Percentiles rank a stretch among this genome's conserved stretches.
Conservation (phyloP, 1,140 invertebrate genomes). For the Bombus soroeensis region DNA sequence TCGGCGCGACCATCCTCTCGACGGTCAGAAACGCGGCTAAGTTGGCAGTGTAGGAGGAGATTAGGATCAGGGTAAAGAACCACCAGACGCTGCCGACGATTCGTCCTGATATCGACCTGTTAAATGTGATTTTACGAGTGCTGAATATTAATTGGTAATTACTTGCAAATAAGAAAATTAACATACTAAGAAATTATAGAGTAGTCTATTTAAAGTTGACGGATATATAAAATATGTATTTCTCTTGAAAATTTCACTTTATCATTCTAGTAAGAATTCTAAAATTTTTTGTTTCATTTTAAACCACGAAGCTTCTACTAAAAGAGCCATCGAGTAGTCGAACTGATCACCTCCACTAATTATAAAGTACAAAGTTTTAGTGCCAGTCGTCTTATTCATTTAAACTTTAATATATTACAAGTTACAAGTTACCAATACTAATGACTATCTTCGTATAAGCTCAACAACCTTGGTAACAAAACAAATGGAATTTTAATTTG, state of each 20-base stretch:
- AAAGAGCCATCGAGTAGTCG: too few relatives aligned
- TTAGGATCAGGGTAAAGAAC: conserved; percentile 99
- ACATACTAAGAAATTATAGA: not conserved
- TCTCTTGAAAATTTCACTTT: not conserved
- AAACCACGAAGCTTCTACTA: not conserved
- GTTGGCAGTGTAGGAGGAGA: conserved; percentile 99
- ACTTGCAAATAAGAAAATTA: not conserved
- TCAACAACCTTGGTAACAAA: too few relatives aligned
- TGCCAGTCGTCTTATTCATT: too few relatives aligned
- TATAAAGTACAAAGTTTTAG: too few relatives aligned
- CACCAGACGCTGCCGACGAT: conserved; percentile 99
- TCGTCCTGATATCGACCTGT: conserved; percentile 94
- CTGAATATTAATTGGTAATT: not conserved
- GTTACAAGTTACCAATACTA: too few relatives aligned
- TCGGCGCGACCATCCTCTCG: conserved; percentile 96
- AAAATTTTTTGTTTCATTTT: not conserved
- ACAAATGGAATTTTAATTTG: too few relatives aligned
- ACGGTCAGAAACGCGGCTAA: conserved; percentile 98
- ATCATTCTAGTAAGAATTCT: not conserved
- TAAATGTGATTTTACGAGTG: not conserved
- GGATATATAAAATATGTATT: not conserved
- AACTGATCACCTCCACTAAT: too few relatives aligned
- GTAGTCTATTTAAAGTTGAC: not conserved
- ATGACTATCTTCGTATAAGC: too few relatives aligned
- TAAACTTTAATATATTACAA: too few relatives aligned